Evolutionary conservation across 2,797 vertebrate genomes (phyloP), one percentile per base, ranked within the genome.

Genomic region (Hemibagrus guttatus): DNA sequence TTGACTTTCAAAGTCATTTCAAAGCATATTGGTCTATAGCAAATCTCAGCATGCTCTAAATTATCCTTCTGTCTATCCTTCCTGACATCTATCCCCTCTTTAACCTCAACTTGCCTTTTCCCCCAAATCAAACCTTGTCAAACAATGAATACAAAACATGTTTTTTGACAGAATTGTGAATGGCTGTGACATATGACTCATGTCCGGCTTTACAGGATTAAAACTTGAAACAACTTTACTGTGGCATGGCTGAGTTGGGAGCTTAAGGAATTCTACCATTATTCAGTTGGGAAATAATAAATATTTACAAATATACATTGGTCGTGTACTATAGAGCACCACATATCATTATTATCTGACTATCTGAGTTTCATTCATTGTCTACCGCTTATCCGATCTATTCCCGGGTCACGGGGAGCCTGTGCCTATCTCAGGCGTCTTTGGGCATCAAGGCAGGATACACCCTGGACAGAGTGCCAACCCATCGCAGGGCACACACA

Each of bases 201-300:
- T 81, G 12, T 49, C 59, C 1, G 26, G 23, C 79, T 63, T 63
- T 81, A 64, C 46, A 81, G 39, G 39, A n/a, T 64, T 81, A n/a
- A 63, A 81, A 81, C 31, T 46, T 28, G 28, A 86, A 81, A 56
- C 68, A 81, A 64, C 79, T 63, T 42, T 42, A 75, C 8, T 42
- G 69, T 74, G 46, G 28, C 58, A 80, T 64, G 58, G 17, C 63
- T 52, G 16, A 31, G 23, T 49, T 68, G 46, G 13, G 1, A 61
- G 31, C 21, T 9, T 49, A 17, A 46, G 14, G 42, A 59, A 39
- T 42, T 81, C 21, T 26, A 9, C 2, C 0, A 11, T 54, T 76
- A 13, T 76, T 76, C 74, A 76, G 9, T 26, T 17, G n/a, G 52
- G 31, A 76, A 76, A 8, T 75, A 26, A 75, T 75, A 12, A 46